Conservation (phyloP, 1,140 invertebrate species). For the Linepithema humile region DNA sequence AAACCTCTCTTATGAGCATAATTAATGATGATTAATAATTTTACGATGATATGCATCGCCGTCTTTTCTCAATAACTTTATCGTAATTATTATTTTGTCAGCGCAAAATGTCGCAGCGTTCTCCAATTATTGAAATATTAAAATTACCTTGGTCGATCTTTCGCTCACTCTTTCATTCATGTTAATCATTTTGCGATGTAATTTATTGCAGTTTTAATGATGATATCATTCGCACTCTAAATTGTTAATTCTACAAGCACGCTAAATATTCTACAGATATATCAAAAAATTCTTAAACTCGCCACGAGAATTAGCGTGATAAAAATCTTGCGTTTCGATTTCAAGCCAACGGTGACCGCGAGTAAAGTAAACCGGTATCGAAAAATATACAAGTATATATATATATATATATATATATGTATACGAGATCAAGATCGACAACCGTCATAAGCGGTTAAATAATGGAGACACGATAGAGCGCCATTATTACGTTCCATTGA, state of each 20-base stretch:
- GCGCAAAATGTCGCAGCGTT: too few species aligned
- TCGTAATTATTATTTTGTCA: too few species aligned
- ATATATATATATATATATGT: background rate
- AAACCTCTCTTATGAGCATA: too few species aligned
- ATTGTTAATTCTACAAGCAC: background rate
- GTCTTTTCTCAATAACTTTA: too few species aligned
- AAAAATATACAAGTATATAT: too few species aligned
- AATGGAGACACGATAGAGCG: slow-evolving; percentile 41
- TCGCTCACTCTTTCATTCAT: too few species aligned
- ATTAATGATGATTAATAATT: too few species aligned
- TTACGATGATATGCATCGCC: too few species aligned
- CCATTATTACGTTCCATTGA: slow-evolving; percentile 49
- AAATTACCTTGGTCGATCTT: too few species aligned
- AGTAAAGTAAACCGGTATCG: background rate
- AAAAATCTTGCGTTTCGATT: background rate
- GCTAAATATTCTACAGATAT: background rate
- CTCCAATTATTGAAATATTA: too few species aligned
- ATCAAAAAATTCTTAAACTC: background rate
- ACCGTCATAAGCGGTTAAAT: slow-evolving; percentile 24
- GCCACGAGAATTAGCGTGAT: background rate
- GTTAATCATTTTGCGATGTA: background rate
- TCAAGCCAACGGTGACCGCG: too few species aligned
- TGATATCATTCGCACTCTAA: background rate
- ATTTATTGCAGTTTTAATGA: background rate
- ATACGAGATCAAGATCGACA: background rate